A percentile compares a stretch with the other conserved stretches of the same genome.
phyloP scores from a whole-genome alignment of 2,888 invertebrate species.

The Vandiemenella viatica region DNA sequence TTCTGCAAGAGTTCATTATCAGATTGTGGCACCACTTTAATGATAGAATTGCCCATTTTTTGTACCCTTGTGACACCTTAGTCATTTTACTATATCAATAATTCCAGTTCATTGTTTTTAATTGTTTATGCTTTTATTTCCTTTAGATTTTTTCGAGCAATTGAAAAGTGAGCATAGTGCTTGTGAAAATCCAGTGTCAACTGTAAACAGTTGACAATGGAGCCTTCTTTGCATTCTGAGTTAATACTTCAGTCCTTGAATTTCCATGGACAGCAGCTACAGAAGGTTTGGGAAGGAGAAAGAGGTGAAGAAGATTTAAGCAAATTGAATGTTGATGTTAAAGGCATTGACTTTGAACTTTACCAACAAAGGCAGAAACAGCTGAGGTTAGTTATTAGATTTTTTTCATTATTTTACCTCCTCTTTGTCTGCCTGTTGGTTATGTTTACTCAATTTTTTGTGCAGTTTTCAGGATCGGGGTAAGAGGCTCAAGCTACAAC shows the following conservation, averaged over 20 bases:
- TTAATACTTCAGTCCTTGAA: slow-evolving; percentile 57
- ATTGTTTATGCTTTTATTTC: too few species aligned
- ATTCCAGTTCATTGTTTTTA: too few species aligned
- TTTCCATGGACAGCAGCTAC: slow-evolving; percentile 75
- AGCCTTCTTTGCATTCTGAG: slow-evolving; percentile 31
- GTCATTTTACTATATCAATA: too few species aligned
- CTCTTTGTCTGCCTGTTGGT: background rate
- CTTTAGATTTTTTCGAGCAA: too few species aligned
- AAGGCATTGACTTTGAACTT: slow-evolving; percentile 51
- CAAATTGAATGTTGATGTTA: slow-evolving; percentile 39
- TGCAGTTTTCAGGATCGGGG: slow-evolving; percentile 61
- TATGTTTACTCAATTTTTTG: slow-evolving; percentile 2
- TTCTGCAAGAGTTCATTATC: too few species aligned
- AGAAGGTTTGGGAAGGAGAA: slow-evolving; percentile 77
- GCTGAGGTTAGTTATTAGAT: slow-evolving; percentile 41
- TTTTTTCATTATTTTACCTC: too few species aligned
- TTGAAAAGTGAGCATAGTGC: too few species aligned
- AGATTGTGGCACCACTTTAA: too few species aligned
- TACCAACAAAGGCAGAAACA: slow-evolving; percentile 68
- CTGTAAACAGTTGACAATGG: too few species aligned
- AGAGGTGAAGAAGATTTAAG: slow-evolving; percentile 59
- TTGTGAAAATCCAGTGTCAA: too few species aligned
- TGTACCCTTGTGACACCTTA: too few species aligned
- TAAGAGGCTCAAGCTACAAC: slow-evolving; percentile 67
- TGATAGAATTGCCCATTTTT: too few species aligned